These are phyloP conservation scores for Torymus texanus DNA, from an alignment of 2,888 invertebrate genomes.

Conservation along the genomic window DNA sequence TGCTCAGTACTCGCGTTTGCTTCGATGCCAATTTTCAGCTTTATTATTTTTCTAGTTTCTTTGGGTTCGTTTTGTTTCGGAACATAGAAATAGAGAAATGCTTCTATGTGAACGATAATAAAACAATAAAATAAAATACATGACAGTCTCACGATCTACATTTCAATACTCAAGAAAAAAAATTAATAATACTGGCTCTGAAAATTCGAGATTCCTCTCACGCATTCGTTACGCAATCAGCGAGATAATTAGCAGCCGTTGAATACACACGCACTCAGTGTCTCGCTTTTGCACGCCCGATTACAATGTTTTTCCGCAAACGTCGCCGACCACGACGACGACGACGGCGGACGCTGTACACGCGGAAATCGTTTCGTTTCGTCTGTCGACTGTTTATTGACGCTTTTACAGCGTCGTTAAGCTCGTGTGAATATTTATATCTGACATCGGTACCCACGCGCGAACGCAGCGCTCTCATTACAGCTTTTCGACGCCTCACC, in stretches of 20 bases:
- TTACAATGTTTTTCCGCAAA: conserved; percentile 33
- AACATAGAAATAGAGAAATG: too few relatives aligned
- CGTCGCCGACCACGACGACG: neutral
- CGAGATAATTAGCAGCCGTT: conserved; percentile 21
- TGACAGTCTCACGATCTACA: too few relatives aligned
- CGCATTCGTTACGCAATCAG: neutral
- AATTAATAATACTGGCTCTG: too few relatives aligned
- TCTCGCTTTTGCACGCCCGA: conserved; percentile 24
- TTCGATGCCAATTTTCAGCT: too few relatives aligned
- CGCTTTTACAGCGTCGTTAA: conserved; percentile 40
- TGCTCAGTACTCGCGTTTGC: too few relatives aligned
- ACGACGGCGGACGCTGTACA: conserved; percentile 6
- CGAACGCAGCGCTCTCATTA: conserved; percentile 14
- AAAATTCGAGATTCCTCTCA: too few relatives aligned
- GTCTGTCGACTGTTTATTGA: conserved; percentile 33
- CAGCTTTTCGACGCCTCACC: conserved; percentile 32
- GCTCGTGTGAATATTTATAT: conserved; percentile 38
- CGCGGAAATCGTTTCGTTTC: neutral
- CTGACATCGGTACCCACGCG: neutral
- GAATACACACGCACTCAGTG: neutral
- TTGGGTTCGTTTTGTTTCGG: too few relatives aligned
- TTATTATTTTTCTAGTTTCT: too few relatives aligned
- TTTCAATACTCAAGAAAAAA: too few relatives aligned
- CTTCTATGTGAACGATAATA: too few relatives aligned
- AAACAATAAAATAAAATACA: too few relatives aligned